These are phyloP conservation scores for Balearica regulorum DNA, from an alignment of 2,797 vertebrate species.

Conservation along the genomic window DNA sequence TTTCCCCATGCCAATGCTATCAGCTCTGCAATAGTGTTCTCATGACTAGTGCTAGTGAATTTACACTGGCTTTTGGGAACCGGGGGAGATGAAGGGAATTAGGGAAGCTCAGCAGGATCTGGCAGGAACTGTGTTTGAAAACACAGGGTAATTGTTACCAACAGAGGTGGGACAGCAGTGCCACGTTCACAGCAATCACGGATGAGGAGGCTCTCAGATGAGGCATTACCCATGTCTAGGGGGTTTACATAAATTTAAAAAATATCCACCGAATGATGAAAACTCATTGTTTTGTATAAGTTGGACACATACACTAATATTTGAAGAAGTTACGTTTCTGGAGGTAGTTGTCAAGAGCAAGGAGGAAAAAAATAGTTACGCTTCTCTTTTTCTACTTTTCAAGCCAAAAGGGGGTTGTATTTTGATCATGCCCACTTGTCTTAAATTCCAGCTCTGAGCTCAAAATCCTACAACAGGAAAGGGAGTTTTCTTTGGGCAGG, in stretches of 20 bases:
- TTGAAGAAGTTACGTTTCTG: background rate
- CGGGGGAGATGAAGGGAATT: background rate
- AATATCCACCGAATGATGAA: background rate
- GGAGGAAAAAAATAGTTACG: background rate
- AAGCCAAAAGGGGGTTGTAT: background rate
- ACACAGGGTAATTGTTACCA: background rate
- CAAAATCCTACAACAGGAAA: background rate
- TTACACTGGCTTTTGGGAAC: background rate
- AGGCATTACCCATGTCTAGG: background rate
- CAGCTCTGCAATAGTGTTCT: background rate
- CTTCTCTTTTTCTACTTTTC: background rate
- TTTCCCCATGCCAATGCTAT: constrained; percentile 18
- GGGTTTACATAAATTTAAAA: background rate
- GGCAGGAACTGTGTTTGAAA: background rate
- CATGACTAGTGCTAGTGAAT: background rate
- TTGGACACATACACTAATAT: background rate
- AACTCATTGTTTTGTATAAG: background rate
- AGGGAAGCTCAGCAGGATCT: constrained; percentile 11
- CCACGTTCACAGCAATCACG: background rate
- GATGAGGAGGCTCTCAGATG: background rate
- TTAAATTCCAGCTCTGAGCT: background rate
- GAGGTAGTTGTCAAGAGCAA: background rate
- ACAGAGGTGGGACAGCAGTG: background rate
- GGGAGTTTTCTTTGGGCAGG: background rate
- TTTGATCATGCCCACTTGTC: background rate